Conservation (phyloP, 2,888 invertebrate genomes). For the Rotaria socialis region DNA sequence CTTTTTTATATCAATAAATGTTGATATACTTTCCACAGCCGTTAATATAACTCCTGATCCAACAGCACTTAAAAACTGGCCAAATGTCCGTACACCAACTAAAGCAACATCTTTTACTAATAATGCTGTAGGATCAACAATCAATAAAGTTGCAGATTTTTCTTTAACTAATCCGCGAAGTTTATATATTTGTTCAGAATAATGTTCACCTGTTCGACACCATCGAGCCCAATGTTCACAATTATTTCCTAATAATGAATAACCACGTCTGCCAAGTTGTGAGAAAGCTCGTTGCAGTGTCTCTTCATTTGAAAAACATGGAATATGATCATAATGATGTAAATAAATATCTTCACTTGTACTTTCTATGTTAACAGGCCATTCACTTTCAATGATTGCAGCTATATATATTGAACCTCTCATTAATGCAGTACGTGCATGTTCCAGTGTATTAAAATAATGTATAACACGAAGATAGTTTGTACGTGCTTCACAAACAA, state of each 20-base stretch:
- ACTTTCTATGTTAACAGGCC: not conserved
- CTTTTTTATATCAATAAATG: not conserved
- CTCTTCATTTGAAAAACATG: constrained; percentile 46
- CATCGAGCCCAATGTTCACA: constrained; percentile 59
- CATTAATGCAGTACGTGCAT: not conserved
- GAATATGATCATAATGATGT: constrained; percentile 32
- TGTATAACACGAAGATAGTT: constrained; percentile 13
- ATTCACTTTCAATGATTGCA: not conserved
- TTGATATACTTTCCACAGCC: not conserved
- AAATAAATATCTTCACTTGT: not conserved
- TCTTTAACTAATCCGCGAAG: not conserved
- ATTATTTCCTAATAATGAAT: constrained; percentile 56
- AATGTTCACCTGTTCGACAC: constrained; percentile 53
- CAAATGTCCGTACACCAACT: constrained; percentile 8
- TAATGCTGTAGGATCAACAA: constrained; percentile 12
- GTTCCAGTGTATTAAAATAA: constrained; percentile 10
- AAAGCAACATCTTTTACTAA: not conserved
- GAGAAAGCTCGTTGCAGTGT: constrained; percentile 52
- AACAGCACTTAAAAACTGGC: not conserved
- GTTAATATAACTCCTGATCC: constrained; percentile 1
- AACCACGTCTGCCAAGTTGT: constrained; percentile 54
- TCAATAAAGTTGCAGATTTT: not conserved
- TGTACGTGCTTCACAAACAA: constrained; percentile 17
- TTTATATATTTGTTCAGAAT: constrained; percentile 4
- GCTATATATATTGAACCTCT: constrained; percentile 17